Evolutionary conservation across 2,888 invertebrate species (phyloP).

Genomic region (Clunio marinus): DNA sequence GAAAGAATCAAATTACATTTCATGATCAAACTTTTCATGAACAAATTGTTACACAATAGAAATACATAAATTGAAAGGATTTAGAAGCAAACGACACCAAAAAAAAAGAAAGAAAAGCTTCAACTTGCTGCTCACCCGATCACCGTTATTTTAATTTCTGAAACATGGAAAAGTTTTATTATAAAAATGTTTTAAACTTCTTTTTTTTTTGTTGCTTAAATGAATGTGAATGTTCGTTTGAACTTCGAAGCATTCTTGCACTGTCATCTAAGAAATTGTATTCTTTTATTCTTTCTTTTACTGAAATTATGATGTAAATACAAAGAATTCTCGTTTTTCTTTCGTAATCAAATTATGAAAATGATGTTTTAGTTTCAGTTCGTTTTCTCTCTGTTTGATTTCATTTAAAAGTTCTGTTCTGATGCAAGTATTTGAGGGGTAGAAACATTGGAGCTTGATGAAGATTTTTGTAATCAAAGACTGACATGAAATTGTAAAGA

Average conservation of each 20-base stretch:
- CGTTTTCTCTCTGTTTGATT: neutral
- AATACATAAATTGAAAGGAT: too few relatives aligned
- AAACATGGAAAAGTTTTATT: slow-evolving; percentile 1
- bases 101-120: neutral
- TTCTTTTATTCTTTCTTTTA: slow-evolving; percentile 7
- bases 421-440: too few relatives aligned
- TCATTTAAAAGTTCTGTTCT: neutral
- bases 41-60: too few relatives aligned
- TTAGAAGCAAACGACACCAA: too few relatives aligned
- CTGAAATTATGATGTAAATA: slow-evolving; percentile 32
- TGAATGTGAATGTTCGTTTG: too few relatives aligned
- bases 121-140: neutral
- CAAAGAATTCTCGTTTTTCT: neutral
- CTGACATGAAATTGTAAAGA: neutral
- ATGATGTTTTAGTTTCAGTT: neutral
- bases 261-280: slow-evolving; percentile 38
- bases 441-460: neutral
- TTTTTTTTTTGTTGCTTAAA: neutral
- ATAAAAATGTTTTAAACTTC: neutral
- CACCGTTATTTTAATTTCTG: slow-evolving; percentile 21
- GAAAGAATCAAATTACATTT: too few relatives aligned
- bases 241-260: slow-evolving; percentile 33
- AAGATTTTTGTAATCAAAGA: neutral
- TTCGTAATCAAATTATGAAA: slow-evolving; percentile 23
- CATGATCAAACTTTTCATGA: too few relatives aligned